These are phyloP conservation scores for Drosophila jambulina DNA, from an alignment of 1,140 invertebrate genomes.

Conservation along the genomic window DNA sequence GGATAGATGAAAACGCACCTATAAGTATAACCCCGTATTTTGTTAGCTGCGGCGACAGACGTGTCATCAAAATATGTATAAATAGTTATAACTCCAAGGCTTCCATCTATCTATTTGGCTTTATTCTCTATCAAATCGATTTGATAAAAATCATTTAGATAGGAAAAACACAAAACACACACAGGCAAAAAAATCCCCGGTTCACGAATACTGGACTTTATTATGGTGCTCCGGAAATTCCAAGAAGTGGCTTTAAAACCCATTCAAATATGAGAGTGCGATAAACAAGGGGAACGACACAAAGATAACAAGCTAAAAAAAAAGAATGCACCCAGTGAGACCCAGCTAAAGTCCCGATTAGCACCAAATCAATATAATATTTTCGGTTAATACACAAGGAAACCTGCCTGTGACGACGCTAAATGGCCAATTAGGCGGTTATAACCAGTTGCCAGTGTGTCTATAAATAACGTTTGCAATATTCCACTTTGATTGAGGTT, in stretches of 20 bases:
- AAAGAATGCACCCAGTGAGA: not conserved
- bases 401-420: slow-evolving; percentile 38
- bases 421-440: slow-evolving; percentile 38
- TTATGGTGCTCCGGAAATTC: slow-evolving; percentile 47
- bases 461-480: slow-evolving; percentile 44
- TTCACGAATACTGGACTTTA: slow-evolving; percentile 24
- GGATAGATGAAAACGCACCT: not conserved
- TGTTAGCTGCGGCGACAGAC: slow-evolving; percentile 7
- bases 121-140: slow-evolving; percentile 13
- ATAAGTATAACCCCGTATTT: slow-evolving; percentile 14
- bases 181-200: not conserved
- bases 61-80: slow-evolving; percentile 13
- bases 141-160: slow-evolving; percentile 23
- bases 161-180: not conserved
- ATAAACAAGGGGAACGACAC: slow-evolving; percentile 1
- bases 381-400: slow-evolving; percentile 21
- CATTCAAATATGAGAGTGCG: slow-evolving; percentile 40
- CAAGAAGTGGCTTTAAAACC: slow-evolving; percentile 46
- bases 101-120: slow-evolving; percentile 26
- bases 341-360: not conserved
- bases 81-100: slow-evolving; percentile 11
- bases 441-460: slow-evolving; percentile 45
- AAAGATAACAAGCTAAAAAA: slow-evolving; percentile 8
- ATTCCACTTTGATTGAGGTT: slow-evolving; percentile 1
- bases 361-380: slow-evolving; percentile 7